Percentiles rank a stretch among this genome's conserved stretches.
Conservation (phyloP, 2,113 vertebrate species). For the Noturus placidus region DNA sequence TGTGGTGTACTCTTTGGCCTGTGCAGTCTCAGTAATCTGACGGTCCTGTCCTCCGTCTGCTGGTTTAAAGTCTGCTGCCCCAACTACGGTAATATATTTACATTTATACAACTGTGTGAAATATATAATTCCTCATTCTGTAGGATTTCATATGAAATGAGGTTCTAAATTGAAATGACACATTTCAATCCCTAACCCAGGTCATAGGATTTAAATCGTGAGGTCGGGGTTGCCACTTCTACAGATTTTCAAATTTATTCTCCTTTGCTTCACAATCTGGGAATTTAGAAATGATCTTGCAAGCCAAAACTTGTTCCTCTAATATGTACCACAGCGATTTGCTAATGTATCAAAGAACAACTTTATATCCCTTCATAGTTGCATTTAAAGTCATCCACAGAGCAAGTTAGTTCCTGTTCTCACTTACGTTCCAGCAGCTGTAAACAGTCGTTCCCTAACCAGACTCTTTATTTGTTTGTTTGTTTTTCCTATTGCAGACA, state of each 20-base stretch:
- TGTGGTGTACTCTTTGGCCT: conserved; percentile 83
- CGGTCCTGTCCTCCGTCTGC: conserved; percentile 80
- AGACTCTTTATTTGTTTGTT: background rate
- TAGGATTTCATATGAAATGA: background rate
- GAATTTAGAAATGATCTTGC: background rate
- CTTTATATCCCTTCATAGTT: background rate
- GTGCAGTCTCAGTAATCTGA: conserved; percentile 82
- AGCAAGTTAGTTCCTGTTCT: background rate
- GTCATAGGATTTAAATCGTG: background rate
- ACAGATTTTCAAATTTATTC: background rate
- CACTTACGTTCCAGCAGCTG: background rate
- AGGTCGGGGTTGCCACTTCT: background rate
- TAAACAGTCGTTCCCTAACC: background rate
- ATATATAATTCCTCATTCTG: background rate
- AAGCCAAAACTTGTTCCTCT: background rate
- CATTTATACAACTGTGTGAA: background rate
- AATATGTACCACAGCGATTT: background rate
- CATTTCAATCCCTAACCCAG: background rate
- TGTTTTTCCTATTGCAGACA: background rate
- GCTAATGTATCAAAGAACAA: background rate
- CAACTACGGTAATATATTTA: conserved; percentile 71
- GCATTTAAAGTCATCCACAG: background rate
- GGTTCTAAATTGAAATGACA: background rate
- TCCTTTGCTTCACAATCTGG: background rate
- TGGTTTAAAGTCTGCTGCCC: conserved; percentile 86